phyloP scores from a whole-genome alignment of 1,140 invertebrate species.

The Scaptodrosophila lebanonensis region DNA sequence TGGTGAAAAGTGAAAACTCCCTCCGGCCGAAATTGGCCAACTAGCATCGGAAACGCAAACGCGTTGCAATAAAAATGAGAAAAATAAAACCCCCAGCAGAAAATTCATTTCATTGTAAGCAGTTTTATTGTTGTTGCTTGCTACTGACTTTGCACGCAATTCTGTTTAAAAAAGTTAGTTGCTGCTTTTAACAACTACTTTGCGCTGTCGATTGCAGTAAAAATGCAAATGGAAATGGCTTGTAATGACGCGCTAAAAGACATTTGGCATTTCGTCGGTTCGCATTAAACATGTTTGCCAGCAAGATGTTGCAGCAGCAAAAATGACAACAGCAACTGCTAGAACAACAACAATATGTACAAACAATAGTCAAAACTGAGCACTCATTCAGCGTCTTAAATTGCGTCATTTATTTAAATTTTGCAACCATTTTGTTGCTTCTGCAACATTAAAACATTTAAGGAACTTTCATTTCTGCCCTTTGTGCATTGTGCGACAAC shows the following conservation, averaged over 20 bases:
- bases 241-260: conserved; percentile 65
- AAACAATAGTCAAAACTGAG: no score
- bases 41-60: no score
- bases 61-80: conserved; percentile 48
- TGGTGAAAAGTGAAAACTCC: conserved; percentile 47
- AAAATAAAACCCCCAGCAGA: conserved; percentile 7
- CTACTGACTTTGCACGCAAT: conserved; percentile 60
- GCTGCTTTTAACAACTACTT: conserved; percentile 50
- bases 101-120: no score
- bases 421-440: no score
- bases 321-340: no score
- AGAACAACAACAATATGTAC: no score
- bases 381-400: no score
- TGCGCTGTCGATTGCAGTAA: conserved; percentile 67
- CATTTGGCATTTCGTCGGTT: conserved; percentile 46
- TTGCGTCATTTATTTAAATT: no score
- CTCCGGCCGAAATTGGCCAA: conserved; percentile 43
- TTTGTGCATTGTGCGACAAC: no score
- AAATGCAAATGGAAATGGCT: conserved; percentile 63
- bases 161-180: conserved; percentile 34
- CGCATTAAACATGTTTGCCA: conserved; percentile 7
- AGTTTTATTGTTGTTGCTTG: conserved; percentile 3
- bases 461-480: no score
- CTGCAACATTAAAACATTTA: no score
- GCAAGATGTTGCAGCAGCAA: conserved; percentile 2